These are phyloP conservation scores for Synanthedon formicaeformis DNA, from an alignment of 2,888 invertebrate genomes.

Conservation along the genomic window DNA sequence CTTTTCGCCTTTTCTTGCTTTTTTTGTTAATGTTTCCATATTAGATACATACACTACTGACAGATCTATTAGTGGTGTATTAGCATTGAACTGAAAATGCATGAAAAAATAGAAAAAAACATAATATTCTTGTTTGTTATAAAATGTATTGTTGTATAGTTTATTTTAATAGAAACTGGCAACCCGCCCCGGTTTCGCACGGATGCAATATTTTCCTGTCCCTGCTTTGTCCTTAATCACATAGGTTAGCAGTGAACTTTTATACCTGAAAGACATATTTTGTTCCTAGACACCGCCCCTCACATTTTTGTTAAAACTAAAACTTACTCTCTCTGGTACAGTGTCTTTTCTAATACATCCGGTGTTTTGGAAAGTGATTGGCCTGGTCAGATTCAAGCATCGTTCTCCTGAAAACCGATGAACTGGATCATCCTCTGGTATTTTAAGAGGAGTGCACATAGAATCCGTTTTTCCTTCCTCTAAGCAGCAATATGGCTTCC, in stretches of 20 bases:
- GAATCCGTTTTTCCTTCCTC: constrained; percentile 3
- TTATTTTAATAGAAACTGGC: no score
- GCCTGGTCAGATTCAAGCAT: constrained; percentile 4
- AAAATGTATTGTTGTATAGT: no score
- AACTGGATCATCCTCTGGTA: constrained; percentile 3
- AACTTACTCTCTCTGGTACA: constrained; percentile 3
- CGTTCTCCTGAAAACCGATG: constrained; percentile 4
- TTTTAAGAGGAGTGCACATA: constrained; percentile 1
- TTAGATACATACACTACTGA: constrained; percentile 1
- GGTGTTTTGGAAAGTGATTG: constrained; percentile 1
- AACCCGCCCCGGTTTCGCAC: no score
- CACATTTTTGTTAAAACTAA: no score
- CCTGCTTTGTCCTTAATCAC: no score
- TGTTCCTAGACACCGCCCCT: no score
- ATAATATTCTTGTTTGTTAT: no score
- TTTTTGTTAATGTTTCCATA: background rate
- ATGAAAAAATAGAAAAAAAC: no score
- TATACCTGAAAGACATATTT: no score
- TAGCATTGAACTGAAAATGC: background rate
- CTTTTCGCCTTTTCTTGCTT: background rate
- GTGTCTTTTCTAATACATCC: constrained; percentile 5
- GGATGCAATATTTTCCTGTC: no score
- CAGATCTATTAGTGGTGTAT: constrained; percentile 2
- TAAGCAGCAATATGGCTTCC: constrained; percentile 4
- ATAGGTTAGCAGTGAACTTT: no score